phyloP scores from a whole-genome alignment of 2,113 vertebrate species.

The Phylloscopus trochilus region DNA sequence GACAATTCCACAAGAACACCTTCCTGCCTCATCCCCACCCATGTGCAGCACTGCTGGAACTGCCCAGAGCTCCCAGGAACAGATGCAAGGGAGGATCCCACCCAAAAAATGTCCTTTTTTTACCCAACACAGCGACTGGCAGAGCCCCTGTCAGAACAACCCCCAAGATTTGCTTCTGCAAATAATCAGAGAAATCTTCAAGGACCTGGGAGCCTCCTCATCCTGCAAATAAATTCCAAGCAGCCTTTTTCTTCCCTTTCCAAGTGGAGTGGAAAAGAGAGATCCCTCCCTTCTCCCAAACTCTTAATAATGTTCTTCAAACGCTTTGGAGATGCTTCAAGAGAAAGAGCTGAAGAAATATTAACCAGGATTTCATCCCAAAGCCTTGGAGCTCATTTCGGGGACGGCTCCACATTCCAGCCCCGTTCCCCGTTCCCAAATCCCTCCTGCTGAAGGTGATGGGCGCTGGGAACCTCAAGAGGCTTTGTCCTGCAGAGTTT shows the following conservation, averaged over 20 bases:
- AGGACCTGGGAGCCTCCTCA: neutral
- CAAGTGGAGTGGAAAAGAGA: constrained; percentile 7
- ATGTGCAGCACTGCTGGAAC: neutral
- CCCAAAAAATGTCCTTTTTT: neutral
- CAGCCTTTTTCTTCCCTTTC: constrained; percentile 1
- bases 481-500: neutral
- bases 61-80: neutral
- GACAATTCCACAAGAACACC: neutral
- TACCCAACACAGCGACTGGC: neutral
- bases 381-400: neutral
- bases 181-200: constrained; percentile 20
- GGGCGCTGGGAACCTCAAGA: neutral
- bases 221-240: constrained; percentile 19
- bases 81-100: neutral
- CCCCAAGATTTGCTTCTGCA: neutral
- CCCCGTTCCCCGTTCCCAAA: neutral
- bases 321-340: constrained; percentile 20
- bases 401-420: neutral
- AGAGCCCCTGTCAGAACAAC: neutral
- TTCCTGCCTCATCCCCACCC: neutral
- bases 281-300: constrained; percentile 14
- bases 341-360: neutral
- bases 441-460: neutral
- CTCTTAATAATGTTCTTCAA: neutral
- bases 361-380: neutral